A percentile compares a stretch with the other conserved stretches of the same genome.
These are phyloP conservation scores for Paracyprichromis sp. DNA, from an alignment of 2,113 vertebrate species.

Conservation along the genomic window DNA sequence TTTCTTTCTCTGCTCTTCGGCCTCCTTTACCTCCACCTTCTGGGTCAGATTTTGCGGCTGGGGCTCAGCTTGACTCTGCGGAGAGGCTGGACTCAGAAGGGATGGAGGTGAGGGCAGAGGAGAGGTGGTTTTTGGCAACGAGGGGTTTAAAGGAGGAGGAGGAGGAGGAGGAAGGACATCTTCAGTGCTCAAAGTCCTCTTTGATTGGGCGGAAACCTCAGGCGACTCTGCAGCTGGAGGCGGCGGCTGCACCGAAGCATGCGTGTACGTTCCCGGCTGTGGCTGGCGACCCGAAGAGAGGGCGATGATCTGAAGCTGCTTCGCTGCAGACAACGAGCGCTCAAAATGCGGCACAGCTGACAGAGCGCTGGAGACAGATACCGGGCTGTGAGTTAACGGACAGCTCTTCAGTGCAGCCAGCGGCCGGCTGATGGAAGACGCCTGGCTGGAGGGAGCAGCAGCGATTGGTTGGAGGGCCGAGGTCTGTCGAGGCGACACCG, in stretches of 20 bases:
- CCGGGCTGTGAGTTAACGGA: constrained; percentile 13
- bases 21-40: not conserved
- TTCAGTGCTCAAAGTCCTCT: constrained; percentile 15
- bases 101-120: constrained; percentile 42
- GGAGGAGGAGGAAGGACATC: constrained; percentile 13
- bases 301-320: constrained; percentile 72
- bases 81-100: constrained; percentile 36
- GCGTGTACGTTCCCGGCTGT: not conserved
- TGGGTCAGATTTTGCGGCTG: constrained; percentile 1
- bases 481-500: constrained; percentile 31
- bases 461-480: constrained; percentile 39
- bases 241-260: not conserved
- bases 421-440: constrained; percentile 2
- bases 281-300: constrained; percentile 62
- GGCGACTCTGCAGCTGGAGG: not conserved
- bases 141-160: constrained; percentile 42
- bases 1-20: not conserved
- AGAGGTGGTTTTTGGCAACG: constrained; percentile 18
- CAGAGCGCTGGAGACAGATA: constrained; percentile 17
- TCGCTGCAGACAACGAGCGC: constrained; percentile 59
- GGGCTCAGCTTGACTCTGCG: not conserved
- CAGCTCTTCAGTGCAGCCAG: constrained; percentile 31
- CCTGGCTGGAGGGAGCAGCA: constrained; percentile 12
- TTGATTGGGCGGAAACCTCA: constrained; percentile 23
- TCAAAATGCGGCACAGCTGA: constrained; percentile 21